Evolutionary conservation across 2,888 invertebrate genomes (phyloP), one percentile per base, ranked within the genome.

Genomic region (Eledona agricola): DNA sequence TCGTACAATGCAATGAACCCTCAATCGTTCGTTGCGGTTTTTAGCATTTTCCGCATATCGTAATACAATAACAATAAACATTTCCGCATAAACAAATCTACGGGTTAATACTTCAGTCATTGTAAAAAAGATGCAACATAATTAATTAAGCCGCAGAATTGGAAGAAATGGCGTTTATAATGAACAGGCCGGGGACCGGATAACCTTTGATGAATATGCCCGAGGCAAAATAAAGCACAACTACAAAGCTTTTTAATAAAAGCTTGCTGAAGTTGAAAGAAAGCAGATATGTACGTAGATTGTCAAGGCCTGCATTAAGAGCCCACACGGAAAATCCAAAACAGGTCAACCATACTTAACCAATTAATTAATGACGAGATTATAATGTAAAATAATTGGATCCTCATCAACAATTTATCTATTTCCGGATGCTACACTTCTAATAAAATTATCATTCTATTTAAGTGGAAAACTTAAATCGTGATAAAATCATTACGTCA

Each of bases 1-100:
- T 16, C 19, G 7, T 13, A 29, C 12, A 13, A 42, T 42, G 9
- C 42, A 42, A 42, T 42, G 29, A 42, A 42, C 29, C 22, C 31
- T 28, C 11, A 16, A 25, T 29, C 22, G 6, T 42, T 42, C 13
- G 19, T 19, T 25, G 25, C 38, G 38, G 15, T 38, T 26, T 20
- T 38, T 23, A 16, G 9, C 13, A 15, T 38, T 38, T 35, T 19
- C 22, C 16, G 5, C 16, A 19, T 5, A 4, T 19, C 4, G 4
- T 5, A 19, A 19, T n/a, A 19, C n/a, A 4, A 19, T 5, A 19
- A 19, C 20, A 19, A 19, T 19, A 19, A 19, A 19, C 20, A 19
- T n/a, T n/a, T n/a, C n/a, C n/a, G n/a, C n/a, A n/a, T n/a, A n/a
- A n/a, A n/a, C n/a, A n/a, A n/a, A n/a, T n/a, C n/a, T n/a, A n/a